These are phyloP conservation scores for Bungarus multicinctus DNA, from an alignment of 2,113 vertebrate species.

Conservation along the genomic window DNA sequence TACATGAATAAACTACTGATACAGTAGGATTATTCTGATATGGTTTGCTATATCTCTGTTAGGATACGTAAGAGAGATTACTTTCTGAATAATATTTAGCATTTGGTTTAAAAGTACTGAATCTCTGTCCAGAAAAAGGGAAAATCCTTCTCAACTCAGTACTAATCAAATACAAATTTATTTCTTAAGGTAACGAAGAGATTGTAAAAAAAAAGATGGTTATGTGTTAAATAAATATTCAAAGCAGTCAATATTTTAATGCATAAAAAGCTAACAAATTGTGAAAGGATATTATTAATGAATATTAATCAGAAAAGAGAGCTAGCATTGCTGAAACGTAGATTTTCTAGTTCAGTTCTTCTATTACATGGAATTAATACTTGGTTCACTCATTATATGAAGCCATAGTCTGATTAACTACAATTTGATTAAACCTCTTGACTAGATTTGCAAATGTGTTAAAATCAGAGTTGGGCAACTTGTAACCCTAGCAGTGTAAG, in stretches of 20 bases:
- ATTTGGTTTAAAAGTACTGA: background rate
- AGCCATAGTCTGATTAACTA: background rate
- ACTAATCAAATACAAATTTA: background rate
- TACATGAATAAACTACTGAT: background rate
- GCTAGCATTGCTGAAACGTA: too few relatives aligned
- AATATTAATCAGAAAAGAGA: too few relatives aligned
- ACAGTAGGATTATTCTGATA: background rate
- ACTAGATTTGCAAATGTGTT: background rate
- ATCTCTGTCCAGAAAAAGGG: background rate
- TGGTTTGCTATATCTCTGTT: background rate
- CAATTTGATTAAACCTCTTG: background rate
- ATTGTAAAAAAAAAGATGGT: background rate
- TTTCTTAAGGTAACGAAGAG: background rate
- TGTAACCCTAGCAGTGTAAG: background rate
- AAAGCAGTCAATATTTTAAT: background rate
- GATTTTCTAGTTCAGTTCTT: too few relatives aligned
- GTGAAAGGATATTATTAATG: background rate
- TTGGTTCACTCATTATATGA: background rate
- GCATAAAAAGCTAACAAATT: background rate
- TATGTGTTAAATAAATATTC: background rate
- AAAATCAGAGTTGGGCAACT: background rate
- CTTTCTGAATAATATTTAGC: background rate
- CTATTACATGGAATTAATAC: background rate
- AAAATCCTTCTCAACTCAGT: background rate
- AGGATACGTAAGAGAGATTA: background rate